Percentiles rank a stretch among this genome's conserved stretches.
phyloP scores from a whole-genome alignment of 2,888 invertebrate species.

The Ectropis crepuscularia region DNA sequence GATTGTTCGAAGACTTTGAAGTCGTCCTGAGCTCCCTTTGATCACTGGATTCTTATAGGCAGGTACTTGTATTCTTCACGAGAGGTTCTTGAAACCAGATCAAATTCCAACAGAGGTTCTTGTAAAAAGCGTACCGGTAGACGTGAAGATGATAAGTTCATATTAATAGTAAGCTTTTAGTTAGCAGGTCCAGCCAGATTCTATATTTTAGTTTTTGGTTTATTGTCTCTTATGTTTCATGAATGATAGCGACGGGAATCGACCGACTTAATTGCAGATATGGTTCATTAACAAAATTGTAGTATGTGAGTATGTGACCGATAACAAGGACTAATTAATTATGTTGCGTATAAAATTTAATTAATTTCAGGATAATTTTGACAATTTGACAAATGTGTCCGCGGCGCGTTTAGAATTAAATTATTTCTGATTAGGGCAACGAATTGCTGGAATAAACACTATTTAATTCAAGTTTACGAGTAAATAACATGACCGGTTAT shows the following conservation, averaged over 20 bases:
- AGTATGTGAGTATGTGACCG: not conserved
- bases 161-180: not conserved
- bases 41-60: conserved; percentile 11
- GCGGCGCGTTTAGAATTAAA: not conserved
- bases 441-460: too few relatives aligned
- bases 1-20: conserved; percentile 43
- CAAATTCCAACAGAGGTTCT: conserved; percentile 10
- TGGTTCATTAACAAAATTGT: conserved; percentile 10
- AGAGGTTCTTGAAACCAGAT: conserved; percentile 18
- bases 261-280: conserved; percentile 2
- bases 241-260: not conserved
- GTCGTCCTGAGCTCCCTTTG: conserved; percentile 22
- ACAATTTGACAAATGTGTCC: not conserved
- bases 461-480: too few relatives aligned
- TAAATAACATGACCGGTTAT: too few relatives aligned
- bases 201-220: not conserved
- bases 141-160: not conserved
- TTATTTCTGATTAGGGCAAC: too few relatives aligned
- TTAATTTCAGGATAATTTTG: conserved; percentile 18
- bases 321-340: conserved; percentile 16
- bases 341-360: conserved; percentile 15
- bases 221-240: not conserved
- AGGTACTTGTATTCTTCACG: conserved; percentile 10
- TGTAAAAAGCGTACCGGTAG: conserved; percentile 8
- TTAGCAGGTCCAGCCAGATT: too few relatives aligned